Percentiles rank a stretch among this genome's conserved stretches.
Evolutionary conservation across 92 coral and sea anemone species (phyloP).

Genomic region (Chrysogorgia sp.): DNA sequence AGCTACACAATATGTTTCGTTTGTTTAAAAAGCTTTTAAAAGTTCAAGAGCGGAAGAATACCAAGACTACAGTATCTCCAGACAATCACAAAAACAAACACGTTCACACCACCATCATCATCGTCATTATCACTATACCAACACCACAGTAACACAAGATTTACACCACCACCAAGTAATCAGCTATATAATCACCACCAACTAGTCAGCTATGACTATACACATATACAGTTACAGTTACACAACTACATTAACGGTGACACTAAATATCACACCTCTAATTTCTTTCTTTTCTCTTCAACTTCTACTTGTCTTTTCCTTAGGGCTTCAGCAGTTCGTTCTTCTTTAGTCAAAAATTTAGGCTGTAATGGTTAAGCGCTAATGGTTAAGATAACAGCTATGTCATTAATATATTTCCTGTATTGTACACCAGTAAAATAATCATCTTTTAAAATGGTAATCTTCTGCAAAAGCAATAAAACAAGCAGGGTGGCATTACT

Average conservation of each 20-base stretch:
- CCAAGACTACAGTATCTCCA: not conserved
- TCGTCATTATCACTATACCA: not conserved
- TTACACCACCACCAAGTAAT: not conserved
- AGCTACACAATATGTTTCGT: too few species aligned
- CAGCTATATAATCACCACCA: too few species aligned
- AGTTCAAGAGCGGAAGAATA: not conserved
- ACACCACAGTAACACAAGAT: not conserved
- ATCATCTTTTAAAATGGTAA: too few species aligned
- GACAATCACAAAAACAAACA: not conserved
- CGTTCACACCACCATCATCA: not conserved
- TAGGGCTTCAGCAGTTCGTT: slow-evolving; percentile 89
- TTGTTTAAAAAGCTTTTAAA: not conserved
- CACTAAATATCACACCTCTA: slow-evolving; percentile 54
- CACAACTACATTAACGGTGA: not conserved
- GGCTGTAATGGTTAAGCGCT: slow-evolving; percentile 58
- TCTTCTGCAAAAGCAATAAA: too few species aligned
- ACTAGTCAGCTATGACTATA: too few species aligned
- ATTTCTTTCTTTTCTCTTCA: slow-evolving; percentile 78
- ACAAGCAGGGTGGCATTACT: too few species aligned
- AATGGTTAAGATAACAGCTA: not conserved
- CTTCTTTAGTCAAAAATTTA: slow-evolving; percentile 91
- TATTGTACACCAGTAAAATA: too few species aligned
- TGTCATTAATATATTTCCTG: too few species aligned
- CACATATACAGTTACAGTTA: too few species aligned
- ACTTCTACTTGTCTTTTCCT: slow-evolving; percentile 92